Evolutionary conservation across 2,113 vertebrate species (phyloP).

Genomic region (Grantiella picta): DNA sequence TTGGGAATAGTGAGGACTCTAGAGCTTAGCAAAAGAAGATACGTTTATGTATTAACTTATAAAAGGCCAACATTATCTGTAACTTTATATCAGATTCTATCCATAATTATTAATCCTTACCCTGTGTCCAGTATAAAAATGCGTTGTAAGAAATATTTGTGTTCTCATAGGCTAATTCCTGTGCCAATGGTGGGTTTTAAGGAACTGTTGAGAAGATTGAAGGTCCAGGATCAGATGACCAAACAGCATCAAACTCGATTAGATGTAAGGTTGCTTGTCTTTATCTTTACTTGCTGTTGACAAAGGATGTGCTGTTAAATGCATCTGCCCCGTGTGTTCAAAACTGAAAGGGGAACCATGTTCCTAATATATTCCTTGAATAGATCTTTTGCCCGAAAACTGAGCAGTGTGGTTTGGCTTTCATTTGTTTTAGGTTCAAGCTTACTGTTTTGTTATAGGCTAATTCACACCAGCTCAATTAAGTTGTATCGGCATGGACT

Average conservation of each 20-base stretch:
- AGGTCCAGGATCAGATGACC: slow-evolving; percentile 98
- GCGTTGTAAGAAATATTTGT: neutral
- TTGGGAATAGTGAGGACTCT: neutral
- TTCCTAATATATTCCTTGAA: neutral
- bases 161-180: slow-evolving; percentile 86
- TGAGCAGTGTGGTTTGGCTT: neutral
- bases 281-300: neutral
- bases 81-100: neutral
- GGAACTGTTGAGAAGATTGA: slow-evolving; percentile 88
- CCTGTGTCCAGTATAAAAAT: neutral
- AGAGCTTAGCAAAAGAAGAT: neutral
- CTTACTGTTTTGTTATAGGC: neutral
- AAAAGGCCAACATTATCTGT: neutral
- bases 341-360: neutral
- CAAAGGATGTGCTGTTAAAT: neutral
- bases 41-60: neutral
- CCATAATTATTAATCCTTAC: neutral
- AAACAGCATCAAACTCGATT: slow-evolving; percentile 97
- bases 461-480: neutral
- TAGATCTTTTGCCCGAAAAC: neutral
- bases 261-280: slow-evolving; percentile 79
- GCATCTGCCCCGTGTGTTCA: neutral
- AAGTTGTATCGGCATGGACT: neutral
- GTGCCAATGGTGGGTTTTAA: slow-evolving; percentile 98
- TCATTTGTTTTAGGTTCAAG: neutral